These are phyloP conservation scores for Sebastes jordani DNA, from an alignment of 2,797 vertebrate genomes.

Conservation along the genomic window DNA sequence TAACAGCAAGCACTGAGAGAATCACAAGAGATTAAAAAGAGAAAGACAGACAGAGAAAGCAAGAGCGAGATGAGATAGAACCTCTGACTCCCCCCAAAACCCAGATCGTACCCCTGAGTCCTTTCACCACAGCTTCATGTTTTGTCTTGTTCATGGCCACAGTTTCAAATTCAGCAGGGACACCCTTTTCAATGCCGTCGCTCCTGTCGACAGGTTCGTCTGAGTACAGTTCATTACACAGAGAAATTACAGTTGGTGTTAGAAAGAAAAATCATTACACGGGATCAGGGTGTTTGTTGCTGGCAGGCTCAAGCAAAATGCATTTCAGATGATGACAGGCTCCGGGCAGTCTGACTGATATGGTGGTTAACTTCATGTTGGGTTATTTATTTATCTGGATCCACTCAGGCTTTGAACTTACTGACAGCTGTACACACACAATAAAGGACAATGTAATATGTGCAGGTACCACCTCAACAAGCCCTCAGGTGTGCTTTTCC, in stretches of 20 bases:
- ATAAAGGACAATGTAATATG: slow-evolving; percentile 41
- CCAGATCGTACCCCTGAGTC: not conserved
- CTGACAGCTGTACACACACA: slow-evolving; percentile 64
- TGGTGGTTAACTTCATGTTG: slow-evolving; percentile 19
- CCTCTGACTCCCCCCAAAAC: not conserved
- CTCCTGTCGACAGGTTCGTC: not conserved
- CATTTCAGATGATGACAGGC: slow-evolving; percentile 35
- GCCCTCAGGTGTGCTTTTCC: not conserved
- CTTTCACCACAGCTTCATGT: not conserved
- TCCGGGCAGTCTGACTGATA: slow-evolving; percentile 50
- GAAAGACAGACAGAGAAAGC: not conserved
- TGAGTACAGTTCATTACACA: slow-evolving; percentile 18
- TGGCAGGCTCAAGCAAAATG: slow-evolving; percentile 6
- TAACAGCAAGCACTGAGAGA: not conserved
- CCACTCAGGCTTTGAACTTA: slow-evolving; percentile 14
- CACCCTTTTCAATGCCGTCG: not conserved
- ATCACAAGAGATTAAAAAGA: not conserved
- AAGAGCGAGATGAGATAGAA: not conserved
- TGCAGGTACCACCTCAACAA: not conserved
- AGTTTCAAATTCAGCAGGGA: slow-evolving; percentile 4
- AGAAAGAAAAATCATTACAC: not conserved
- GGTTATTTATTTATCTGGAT: slow-evolving; percentile 45
- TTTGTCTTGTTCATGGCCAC: not conserved
- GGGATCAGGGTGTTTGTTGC: slow-evolving; percentile 15
- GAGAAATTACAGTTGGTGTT: slow-evolving; percentile 18